phyloP scores from a whole-genome alignment of 1,140 invertebrate species.

The Drosophila truncata region DNA sequence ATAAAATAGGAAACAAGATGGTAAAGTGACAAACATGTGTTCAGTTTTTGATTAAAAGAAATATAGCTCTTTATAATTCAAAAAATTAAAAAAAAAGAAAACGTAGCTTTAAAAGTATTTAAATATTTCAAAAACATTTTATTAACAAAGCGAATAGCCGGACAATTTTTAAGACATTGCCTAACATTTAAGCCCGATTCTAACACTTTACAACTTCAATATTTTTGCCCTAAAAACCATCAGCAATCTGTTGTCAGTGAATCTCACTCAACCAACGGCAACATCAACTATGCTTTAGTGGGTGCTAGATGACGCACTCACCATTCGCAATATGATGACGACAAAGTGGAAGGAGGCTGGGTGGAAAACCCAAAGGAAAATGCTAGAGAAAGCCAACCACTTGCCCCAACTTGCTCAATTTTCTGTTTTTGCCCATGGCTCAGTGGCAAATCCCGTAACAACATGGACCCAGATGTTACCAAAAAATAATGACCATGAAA shows the following conservation, averaged over 20 bases:
- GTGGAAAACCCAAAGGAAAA: slow-evolving; percentile 26
- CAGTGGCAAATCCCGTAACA: slow-evolving; percentile 72
- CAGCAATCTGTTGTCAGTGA: slow-evolving; percentile 68
- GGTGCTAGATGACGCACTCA: slow-evolving; percentile 76
- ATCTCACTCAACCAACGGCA: slow-evolving; percentile 32
- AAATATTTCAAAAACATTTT: background rate
- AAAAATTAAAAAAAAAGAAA: too few relatives aligned
- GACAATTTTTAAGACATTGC: background rate
- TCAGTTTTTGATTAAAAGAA: too few relatives aligned
- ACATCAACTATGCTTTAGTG: slow-evolving; percentile 74
- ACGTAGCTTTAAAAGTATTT: too few relatives aligned
- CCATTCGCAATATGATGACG: slow-evolving; percentile 73
- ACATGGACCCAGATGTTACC: slow-evolving; percentile 83
- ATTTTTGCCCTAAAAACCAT: slow-evolving; percentile 9
- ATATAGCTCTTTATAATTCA: too few relatives aligned
- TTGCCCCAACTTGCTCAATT: slow-evolving; percentile 24
- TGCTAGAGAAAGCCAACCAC: slow-evolving; percentile 12
- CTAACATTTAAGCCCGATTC: background rate
- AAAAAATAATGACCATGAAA: slow-evolving; percentile 85
- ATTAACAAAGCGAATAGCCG: background rate
- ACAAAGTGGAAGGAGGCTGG: slow-evolving; percentile 23
- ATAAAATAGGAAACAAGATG: background rate
- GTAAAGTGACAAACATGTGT: too few relatives aligned
- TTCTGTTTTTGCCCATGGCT: slow-evolving; percentile 43
- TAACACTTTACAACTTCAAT: background rate